Base-by-base conservation (phyloP, 2,888 invertebrate genomes). In the Bembecia ichneumoniformis region DNA sequence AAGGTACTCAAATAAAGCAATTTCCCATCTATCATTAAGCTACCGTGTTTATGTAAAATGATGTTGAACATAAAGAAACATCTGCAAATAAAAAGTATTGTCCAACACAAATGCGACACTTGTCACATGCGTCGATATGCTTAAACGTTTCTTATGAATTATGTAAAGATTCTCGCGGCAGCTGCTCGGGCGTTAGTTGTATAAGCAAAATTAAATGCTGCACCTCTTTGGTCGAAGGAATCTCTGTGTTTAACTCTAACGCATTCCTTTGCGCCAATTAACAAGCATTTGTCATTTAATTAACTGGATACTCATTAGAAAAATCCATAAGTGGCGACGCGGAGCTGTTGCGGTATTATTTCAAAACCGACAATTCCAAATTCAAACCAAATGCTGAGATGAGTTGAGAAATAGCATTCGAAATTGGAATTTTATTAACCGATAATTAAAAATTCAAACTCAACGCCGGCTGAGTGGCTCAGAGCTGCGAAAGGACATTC, bases 111-210 rank as follows among this genome's bases (percentile, higher is more conserved):
- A 74, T 74, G 70, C 74, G 69, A 82, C 82, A 82, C 73, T 73
- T 79, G 82, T 82, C 78, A 78, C 76, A 71, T 71, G 71, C 71
- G 71, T 75, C 80, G 79, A 81, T 80, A 81, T 78, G 77, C 74
- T 72, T 77, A 79, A 71, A 71, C 74, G 77, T 74, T 74, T 66
- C 72, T 64, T 80, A 82, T 84, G 83, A 83, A 82, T 84, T 82
- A 84, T 86, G 74, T 81, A 82, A 77, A 75, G 68, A 71, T 67
- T 61, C 60, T 55, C 67, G 52, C 46, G 13, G 28, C 67, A 71
- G 68, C 71, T 64, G 68, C 65, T 62, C 13, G 46, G 53, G 58
- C 57, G 62, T 63, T 63, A 71, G 61, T 64, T 58, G 62, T 56
- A 72, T 72, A 40, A 10, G 40, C 40, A 5, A 40, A 40, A 40